These are phyloP conservation scores for Ceyx cyanopectus DNA, from an alignment of 2,113 vertebrate species.

Conservation along the genomic window DNA sequence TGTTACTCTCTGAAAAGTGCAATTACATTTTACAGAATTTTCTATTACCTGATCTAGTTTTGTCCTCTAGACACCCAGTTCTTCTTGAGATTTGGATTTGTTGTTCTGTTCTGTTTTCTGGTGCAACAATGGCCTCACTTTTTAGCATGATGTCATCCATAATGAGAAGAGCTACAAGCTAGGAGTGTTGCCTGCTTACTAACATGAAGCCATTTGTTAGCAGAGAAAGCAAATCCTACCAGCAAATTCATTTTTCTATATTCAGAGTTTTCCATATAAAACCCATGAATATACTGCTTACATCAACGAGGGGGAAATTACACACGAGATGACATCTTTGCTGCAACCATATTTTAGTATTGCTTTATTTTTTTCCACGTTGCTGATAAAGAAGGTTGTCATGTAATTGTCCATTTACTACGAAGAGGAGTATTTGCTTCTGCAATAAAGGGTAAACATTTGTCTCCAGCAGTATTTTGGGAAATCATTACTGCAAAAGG, in stretches of 20 bases:
- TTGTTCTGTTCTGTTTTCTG: background rate
- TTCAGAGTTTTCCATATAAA: background rate
- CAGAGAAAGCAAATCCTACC: background rate
- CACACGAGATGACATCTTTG: background rate
- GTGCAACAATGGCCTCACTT: background rate
- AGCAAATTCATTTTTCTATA: background rate
- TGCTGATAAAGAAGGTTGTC: background rate
- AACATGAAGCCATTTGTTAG: background rate
- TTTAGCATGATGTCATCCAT: background rate
- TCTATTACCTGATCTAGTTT: background rate
- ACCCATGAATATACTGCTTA: background rate
- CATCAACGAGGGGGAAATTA: background rate
- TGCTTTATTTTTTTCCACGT: constrained; percentile 6
- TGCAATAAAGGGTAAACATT: background rate
- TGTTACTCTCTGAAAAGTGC: background rate
- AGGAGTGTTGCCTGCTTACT: background rate
- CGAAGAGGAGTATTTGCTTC: background rate
- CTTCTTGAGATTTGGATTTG: background rate
- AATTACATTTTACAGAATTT: background rate
- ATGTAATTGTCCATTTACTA: background rate
- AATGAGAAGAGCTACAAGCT: background rate
- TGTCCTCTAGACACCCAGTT: background rate
- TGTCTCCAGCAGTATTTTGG: background rate
- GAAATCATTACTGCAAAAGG: background rate
- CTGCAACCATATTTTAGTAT: background rate